Percentiles rank a stretch among this genome's conserved stretches.
phyloP scores from a whole-genome alignment of 2,113 vertebrate species.

The Heptranchias perlo region DNA sequence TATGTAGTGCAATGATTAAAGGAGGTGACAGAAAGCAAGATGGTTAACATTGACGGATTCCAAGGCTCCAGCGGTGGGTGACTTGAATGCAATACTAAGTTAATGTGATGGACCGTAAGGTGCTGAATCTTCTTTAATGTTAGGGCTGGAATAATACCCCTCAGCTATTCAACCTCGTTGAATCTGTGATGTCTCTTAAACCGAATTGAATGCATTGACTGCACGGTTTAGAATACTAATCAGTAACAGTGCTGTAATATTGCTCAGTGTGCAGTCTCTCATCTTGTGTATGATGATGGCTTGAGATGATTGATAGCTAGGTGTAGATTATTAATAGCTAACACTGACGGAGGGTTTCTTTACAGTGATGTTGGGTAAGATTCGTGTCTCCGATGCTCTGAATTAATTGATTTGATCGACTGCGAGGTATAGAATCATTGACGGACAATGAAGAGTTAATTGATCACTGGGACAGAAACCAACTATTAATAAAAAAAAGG shows the following conservation, averaged over 20 bases:
- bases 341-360: neutral
- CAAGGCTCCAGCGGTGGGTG: neutral
- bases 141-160: neutral
- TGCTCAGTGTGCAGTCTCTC: neutral
- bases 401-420: neutral
- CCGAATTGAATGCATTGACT: neutral
- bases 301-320: neutral
- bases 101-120: neutral
- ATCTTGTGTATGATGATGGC: neutral
- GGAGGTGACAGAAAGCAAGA: neutral
- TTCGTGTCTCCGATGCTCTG: neutral
- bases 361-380: neutral
- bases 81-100: neutral
- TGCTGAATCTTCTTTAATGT: neutral
- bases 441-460: neutral
- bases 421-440: neutral
- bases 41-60: neutral
- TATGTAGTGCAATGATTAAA: conserved; percentile 26
- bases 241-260: neutral
- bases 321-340: neutral
- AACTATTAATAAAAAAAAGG: neutral
- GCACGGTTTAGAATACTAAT: neutral
- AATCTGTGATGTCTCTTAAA: neutral
- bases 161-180: neutral
- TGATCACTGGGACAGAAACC: neutral